Base-by-base conservation (phyloP, 2,113 vertebrate genomes). In the Anhinga anhinga region DNA sequence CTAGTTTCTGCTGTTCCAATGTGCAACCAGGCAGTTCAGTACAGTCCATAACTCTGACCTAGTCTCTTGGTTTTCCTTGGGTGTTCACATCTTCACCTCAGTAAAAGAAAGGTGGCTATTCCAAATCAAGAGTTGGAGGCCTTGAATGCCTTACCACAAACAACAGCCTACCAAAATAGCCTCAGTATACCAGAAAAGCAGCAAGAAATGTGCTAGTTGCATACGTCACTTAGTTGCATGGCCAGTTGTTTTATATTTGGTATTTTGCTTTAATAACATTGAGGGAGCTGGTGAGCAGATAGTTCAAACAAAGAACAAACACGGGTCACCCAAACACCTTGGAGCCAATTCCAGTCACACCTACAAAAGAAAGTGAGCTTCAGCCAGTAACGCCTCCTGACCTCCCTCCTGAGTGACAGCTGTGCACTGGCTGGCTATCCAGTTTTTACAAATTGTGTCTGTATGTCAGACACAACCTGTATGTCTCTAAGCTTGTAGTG, bases 331-430 rank as follows among this genome's bases (percentile, higher is more conserved):
- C 15, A 49, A 11, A 20, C 45, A n/a, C 17, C 56, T 52, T 69
- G 34, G 4, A 79, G 20, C 45, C 34, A 22, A 22, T 56, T 95
- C 45, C 19, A 27, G 47, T 56, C 36, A 17, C 0, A 0, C 20
- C 40, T 81, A 15, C 16, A 21, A 44, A 71, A 19, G 21, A 61
- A 45, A 40, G 44, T 34, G 15, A 15, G 7, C 32, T 84, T 90
- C 63, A 87, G 4, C 12, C 38, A 18, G 21, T 80, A 63, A 29
- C 18, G 11, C 11, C 32, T 74, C 12, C 30, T 72, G 29, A 67
- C 21, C 27, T 86, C 9, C 13, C 27, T 76, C n/a, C 32, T 55
- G 7, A 50, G 14, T 73, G 82, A 23, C 58, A 53, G 47, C 63
- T 86, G 32, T 38, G 27, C 30, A 4, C 42, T 38, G 59, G 18